A percentile compares a stretch with the other conserved stretches of the same genome.
Conservation (phyloP, 2,113 vertebrate genomes). For the Scolopax mira region DNA sequence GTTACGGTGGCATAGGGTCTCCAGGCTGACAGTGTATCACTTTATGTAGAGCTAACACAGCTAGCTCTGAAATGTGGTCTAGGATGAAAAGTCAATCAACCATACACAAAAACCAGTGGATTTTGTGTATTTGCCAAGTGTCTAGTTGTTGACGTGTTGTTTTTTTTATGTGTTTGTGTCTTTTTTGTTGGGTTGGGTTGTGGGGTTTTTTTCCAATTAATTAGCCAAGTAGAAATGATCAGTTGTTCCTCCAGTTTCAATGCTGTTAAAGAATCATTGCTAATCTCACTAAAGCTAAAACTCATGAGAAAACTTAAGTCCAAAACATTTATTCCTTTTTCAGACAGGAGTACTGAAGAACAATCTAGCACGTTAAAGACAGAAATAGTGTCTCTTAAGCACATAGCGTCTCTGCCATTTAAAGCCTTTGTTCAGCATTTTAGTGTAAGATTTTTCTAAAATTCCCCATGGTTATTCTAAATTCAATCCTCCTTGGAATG, state of each 20-base stretch:
- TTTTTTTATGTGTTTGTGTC: not conserved
- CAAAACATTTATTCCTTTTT: not conserved
- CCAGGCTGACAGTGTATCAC: not conserved
- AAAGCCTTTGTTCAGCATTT: not conserved
- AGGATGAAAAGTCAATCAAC: not conserved
- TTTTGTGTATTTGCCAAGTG: not conserved
- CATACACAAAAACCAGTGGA: not conserved
- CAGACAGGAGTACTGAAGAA: not conserved
- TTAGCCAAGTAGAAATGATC: not conserved
- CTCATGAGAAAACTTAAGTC: not conserved
- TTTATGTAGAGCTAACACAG: not conserved
- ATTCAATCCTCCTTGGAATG: slow-evolving; percentile 42
- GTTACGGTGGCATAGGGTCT: not conserved
- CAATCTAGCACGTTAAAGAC: not conserved
- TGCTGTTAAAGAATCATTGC: not conserved
- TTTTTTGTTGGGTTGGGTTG: not conserved
- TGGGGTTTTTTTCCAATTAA: not conserved
- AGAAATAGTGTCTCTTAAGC: not conserved
- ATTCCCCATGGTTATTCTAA: slow-evolving; percentile 35
- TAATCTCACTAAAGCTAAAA: not conserved
- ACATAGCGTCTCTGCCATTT: not conserved
- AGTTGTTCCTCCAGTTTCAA: not conserved
- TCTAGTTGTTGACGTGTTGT: not conserved
- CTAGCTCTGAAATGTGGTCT: not conserved
- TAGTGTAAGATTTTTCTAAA: not conserved